Percentiles rank a stretch among this genome's conserved stretches.
These are phyloP conservation scores for Arrhopalites spinosus DNA, from an alignment of 2,888 invertebrate genomes.

Conservation along the genomic window DNA sequence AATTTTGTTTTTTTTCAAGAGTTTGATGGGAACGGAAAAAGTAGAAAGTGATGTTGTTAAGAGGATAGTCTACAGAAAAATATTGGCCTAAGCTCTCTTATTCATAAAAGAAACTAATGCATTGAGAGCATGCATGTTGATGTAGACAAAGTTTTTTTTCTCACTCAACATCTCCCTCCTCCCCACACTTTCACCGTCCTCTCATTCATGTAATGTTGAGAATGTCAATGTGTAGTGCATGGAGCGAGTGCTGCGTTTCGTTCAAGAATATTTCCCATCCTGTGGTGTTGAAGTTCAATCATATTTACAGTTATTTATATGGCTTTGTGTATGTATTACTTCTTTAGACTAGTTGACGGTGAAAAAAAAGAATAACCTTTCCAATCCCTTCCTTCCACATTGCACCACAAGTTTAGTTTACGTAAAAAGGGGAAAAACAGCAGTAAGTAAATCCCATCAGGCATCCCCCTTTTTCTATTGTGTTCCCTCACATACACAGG, in stretches of 20 bases:
- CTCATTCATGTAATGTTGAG: background rate
- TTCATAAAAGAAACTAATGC: slow-evolving; percentile 44
- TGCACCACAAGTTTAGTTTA: background rate
- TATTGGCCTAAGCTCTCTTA: slow-evolving; percentile 44
- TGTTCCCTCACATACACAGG: background rate
- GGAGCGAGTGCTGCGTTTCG: too few relatives aligned
- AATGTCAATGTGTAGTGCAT: too few relatives aligned
- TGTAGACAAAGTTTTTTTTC: background rate
- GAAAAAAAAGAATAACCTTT: background rate
- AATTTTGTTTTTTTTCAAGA: slow-evolving; percentile 34
- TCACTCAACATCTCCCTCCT: background rate
- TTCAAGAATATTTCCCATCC: too few relatives aligned
- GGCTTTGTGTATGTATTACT: too few relatives aligned
- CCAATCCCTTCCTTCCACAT: background rate
- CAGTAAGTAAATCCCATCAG: slow-evolving; percentile 6
- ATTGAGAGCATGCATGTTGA: slow-evolving; percentile 9
- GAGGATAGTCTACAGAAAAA: slow-evolving; percentile 41
- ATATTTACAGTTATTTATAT: background rate
- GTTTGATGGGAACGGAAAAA: slow-evolving; percentile 23
- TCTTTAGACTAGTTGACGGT: too few relatives aligned
- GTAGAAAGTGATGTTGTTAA: slow-evolving; percentile 34
- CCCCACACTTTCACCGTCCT: background rate
- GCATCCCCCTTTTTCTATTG: background rate
- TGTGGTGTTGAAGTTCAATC: slow-evolving; percentile 6
- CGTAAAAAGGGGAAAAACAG: background rate